Percentiles rank a stretch among this genome's conserved stretches.
Evolutionary conservation across 2,888 invertebrate genomes (phyloP).

Genomic region (Sthenelais limicola): DNA sequence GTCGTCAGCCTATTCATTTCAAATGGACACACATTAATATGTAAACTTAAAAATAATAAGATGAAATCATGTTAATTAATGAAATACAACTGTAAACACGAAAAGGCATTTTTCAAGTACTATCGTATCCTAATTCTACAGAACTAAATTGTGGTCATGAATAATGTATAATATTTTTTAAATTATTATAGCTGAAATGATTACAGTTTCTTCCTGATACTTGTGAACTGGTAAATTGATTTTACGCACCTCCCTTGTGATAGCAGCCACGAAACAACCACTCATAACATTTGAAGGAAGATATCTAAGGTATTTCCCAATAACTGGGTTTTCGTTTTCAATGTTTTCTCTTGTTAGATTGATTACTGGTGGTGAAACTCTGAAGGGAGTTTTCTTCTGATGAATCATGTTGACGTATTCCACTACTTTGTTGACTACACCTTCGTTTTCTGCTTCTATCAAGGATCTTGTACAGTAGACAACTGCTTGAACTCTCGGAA

Average conservation of each 20-base stretch:
- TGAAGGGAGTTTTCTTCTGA: slow-evolving; percentile 59
- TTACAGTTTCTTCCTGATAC: too few species aligned
- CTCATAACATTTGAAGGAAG: slow-evolving; percentile 61
- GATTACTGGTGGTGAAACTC: slow-evolving; percentile 68
- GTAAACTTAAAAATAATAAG: too few species aligned
- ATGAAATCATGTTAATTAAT: too few species aligned
- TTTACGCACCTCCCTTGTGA: slow-evolving; percentile 66
- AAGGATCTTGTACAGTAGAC: slow-evolving; percentile 68
- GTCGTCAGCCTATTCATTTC: slow-evolving; percentile 59
- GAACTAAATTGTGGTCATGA: too few species aligned
- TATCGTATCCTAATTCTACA: too few species aligned
- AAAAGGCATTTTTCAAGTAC: too few species aligned
- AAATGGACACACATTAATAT: too few species aligned
- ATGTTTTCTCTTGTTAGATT: slow-evolving; percentile 65
- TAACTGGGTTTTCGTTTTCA: slow-evolving; percentile 60
- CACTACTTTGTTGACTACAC: slow-evolving; percentile 60
- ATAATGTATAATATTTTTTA: too few species aligned
- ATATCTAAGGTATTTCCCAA: slow-evolving; percentile 64
- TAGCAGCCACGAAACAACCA: slow-evolving; percentile 69
- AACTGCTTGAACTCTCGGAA: slow-evolving; percentile 65
- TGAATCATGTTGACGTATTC: slow-evolving; percentile 62
- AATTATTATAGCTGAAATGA: too few species aligned
- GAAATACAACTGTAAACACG: too few species aligned
- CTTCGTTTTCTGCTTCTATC: slow-evolving; percentile 66
- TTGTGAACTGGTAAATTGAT: neutral